Percentiles rank a stretch among this genome's conserved stretches.
Evolutionary conservation across 1,140 invertebrate genomes (phyloP).

Genomic region (Aphelinus certus): DNA sequence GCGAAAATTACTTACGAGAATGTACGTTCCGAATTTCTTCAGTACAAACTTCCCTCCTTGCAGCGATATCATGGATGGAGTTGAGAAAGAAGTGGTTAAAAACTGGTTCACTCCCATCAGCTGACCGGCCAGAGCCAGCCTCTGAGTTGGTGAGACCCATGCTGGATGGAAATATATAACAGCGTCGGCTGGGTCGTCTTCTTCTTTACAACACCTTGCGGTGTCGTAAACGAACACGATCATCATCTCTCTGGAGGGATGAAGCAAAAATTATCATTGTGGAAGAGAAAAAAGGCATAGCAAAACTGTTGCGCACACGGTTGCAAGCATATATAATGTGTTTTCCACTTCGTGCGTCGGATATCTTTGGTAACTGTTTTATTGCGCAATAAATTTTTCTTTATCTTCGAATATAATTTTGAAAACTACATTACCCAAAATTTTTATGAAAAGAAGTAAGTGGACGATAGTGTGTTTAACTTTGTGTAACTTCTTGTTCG

Average conservation of each 20-base stretch:
- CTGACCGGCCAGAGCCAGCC: constrained; percentile 82
- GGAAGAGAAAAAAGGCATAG: too few species aligned
- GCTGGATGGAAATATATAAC: constrained; percentile 89
- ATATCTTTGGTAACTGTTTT: too few species aligned
- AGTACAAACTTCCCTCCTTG: constrained; percentile 87
- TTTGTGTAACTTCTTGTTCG: too few species aligned
- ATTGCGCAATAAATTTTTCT: too few species aligned
- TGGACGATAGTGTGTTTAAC: too few species aligned
- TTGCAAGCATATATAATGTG: too few species aligned
- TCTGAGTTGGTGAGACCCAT: constrained; percentile 84
- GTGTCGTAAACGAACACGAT: constrained; percentile 89
- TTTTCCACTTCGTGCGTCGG: too few species aligned
- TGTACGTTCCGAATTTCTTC: constrained; percentile 79
- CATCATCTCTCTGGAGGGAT: constrained; percentile 79
- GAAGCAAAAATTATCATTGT: constrained; percentile 14
- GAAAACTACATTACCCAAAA: too few species aligned
- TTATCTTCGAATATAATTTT: too few species aligned
- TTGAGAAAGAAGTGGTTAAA: constrained; percentile 76
- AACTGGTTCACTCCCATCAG: constrained; percentile 84
- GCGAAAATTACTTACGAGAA: constrained; percentile 71
- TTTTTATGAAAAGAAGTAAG: too few species aligned
- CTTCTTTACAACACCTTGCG: constrained; percentile 77
- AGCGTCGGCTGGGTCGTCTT: constrained; percentile 85
- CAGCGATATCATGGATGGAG: constrained; percentile 77
- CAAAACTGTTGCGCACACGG: too few species aligned